These are phyloP conservation scores for Talpa occidentalis DNA, from an alignment of 2,113 vertebrate genomes.

Conservation along the genomic window DNA sequence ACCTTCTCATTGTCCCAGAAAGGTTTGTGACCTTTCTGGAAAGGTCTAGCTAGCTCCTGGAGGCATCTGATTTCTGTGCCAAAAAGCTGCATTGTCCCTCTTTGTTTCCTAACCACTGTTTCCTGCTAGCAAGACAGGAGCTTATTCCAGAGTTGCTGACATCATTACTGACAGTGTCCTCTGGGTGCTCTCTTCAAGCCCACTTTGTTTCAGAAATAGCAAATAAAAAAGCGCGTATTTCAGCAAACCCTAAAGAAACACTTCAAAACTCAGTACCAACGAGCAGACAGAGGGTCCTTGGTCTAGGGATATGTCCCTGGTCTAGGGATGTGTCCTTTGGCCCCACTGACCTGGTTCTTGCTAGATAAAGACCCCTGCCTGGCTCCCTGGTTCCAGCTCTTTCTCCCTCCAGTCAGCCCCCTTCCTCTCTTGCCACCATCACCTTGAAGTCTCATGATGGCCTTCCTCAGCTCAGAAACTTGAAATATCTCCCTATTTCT, in stretches of 20 bases:
- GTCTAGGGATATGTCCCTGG: no score
- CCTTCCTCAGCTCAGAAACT: not conserved
- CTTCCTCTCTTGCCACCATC: not conserved
- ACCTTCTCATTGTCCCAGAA: not conserved
- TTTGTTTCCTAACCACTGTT: not conserved
- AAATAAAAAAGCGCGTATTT: not conserved
- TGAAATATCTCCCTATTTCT: not conserved
- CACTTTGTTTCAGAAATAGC: not conserved
- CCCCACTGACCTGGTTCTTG: not conserved
- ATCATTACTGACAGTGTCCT: not conserved
- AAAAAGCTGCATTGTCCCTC: fast-evolving
- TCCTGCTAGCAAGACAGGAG: not conserved
- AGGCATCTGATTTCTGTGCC: not conserved
- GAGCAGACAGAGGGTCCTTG: not conserved
- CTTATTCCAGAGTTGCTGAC: not conserved
- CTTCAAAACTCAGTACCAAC: not conserved
- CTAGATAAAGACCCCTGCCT: not conserved
- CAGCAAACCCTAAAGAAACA: not conserved
- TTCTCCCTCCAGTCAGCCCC: not conserved
- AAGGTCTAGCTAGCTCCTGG: not conserved
- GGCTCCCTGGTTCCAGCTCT: not conserved
- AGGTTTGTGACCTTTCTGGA: not conserved
- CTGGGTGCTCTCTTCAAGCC: not conserved
- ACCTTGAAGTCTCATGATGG: not conserved
- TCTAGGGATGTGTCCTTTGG: not conserved